Evolutionary conservation across 2,888 invertebrate genomes (phyloP).

Genomic region (Cerastis rubricosa): DNA sequence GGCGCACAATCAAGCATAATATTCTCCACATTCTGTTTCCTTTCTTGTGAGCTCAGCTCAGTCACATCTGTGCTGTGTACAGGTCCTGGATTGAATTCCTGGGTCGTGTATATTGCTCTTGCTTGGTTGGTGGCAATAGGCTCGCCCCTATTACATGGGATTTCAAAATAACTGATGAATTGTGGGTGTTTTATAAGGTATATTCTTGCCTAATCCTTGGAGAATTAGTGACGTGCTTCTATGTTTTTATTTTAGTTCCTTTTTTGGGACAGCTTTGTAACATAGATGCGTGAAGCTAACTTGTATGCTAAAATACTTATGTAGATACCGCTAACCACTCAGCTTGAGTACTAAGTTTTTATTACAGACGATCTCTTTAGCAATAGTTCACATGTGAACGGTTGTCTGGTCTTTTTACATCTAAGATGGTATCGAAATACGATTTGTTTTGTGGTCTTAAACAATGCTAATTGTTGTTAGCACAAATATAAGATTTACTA

Average conservation of each 20-base stretch:
- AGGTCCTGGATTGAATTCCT: neutral
- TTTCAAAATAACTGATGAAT: neutral
- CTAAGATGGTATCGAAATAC: neutral
- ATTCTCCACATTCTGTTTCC: neutral
- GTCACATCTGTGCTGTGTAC: too few relatives aligned
- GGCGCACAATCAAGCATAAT: slow-evolving; percentile 31
- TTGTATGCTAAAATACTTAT: neutral
- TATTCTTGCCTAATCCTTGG: neutral
- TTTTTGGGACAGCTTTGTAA: neutral
- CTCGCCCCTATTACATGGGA: neutral
- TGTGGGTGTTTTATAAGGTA: neutral
- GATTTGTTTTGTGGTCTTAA: neutral
- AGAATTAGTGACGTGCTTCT: neutral
- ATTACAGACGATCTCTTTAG: neutral
- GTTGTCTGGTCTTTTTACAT: neutral
- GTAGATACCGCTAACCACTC: slow-evolving; percentile 15
- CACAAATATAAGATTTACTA: neutral
- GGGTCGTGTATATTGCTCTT: neutral
- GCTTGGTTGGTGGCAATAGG: neutral
- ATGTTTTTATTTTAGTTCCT: neutral
- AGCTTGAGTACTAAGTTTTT: neutral
- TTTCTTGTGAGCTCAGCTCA: too few relatives aligned
- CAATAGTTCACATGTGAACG: neutral
- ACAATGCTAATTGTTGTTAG: slow-evolving; percentile 3
- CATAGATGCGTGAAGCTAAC: neutral